Evolutionary conservation across 35 echinoderm and acorn worm species (phyloP).

Genomic region (Diadema setosum): DNA sequence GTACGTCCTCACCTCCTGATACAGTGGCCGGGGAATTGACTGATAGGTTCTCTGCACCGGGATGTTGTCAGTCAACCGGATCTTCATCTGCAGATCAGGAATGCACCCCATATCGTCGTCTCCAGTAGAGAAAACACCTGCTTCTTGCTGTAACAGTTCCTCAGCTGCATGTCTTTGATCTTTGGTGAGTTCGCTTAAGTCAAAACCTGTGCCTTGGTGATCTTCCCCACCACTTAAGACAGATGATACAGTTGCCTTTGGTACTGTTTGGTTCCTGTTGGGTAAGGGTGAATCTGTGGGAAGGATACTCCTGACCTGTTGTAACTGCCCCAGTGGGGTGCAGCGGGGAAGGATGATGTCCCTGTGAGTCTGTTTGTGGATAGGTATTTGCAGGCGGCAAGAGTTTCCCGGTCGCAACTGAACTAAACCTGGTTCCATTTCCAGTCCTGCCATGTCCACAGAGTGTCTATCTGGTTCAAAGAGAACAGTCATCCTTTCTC

Average conservation of each 20-base stretch:
- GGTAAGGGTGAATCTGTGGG: not conserved
- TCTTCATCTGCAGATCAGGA: constrained; percentile 40
- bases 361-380: not conserved
- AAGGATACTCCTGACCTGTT: not conserved
- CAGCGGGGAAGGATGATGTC: not conserved
- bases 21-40: constrained; percentile 45
- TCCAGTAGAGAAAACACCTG: not conserved
- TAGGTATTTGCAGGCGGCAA: not conserved
- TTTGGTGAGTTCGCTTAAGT: no score
- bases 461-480: not conserved
- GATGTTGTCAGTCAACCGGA: constrained; percentile 12
- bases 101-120: constrained; percentile 39
- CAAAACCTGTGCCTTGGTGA: no score
- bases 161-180: no score
- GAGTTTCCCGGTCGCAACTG: not conserved
- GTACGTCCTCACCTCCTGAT: constrained; percentile 62
- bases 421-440: not conserved
- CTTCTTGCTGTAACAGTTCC: constrained; percentile 15
- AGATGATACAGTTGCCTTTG: no score
- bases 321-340: not conserved
- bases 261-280: no score
- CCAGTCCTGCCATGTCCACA: not conserved
- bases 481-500: not conserved
- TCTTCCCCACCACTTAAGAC: no score
- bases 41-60: constrained; percentile 61